These are phyloP conservation scores for Nipponia nippon DNA, from an alignment of 2,113 vertebrate species.

Conservation along the genomic window DNA sequence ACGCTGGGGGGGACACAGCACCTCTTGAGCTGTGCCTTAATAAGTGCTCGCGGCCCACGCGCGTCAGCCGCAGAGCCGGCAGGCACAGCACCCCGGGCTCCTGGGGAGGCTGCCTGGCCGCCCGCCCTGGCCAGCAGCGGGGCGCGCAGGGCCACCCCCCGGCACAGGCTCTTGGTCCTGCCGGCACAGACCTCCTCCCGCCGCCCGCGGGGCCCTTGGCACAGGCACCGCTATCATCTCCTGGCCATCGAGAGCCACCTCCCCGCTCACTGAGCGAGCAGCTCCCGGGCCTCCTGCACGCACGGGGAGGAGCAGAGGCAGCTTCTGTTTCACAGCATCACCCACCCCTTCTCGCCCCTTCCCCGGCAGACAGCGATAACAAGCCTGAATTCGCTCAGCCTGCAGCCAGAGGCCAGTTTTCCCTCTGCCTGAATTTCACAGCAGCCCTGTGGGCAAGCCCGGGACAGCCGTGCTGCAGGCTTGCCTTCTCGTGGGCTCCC, in stretches of 20 bases:
- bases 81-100: neutral
- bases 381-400: neutral
- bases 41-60: fast-evolving
- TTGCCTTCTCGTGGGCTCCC: too few relatives aligned
- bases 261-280: neutral
- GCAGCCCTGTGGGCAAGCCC: fast-evolving
- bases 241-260: neutral
- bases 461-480: neutral
- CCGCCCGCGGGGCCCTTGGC: neutral
- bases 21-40: fast-evolving
- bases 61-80: fast-evolving
- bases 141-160: neutral
- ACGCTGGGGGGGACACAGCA: fast-evolving
- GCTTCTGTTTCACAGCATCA: neutral
- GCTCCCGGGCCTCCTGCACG: neutral
- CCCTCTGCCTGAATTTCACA: fast-evolving
- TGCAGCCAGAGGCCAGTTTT: neutral
- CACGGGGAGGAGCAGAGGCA: neutral
- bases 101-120: neutral
- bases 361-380: fast-evolving
- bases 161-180: neutral
- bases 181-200: neutral
- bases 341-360: neutral
- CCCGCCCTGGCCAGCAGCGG: neutral
- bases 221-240: neutral